Conservation (phyloP, 1,140 invertebrate genomes). For the Proales similis region DNA sequence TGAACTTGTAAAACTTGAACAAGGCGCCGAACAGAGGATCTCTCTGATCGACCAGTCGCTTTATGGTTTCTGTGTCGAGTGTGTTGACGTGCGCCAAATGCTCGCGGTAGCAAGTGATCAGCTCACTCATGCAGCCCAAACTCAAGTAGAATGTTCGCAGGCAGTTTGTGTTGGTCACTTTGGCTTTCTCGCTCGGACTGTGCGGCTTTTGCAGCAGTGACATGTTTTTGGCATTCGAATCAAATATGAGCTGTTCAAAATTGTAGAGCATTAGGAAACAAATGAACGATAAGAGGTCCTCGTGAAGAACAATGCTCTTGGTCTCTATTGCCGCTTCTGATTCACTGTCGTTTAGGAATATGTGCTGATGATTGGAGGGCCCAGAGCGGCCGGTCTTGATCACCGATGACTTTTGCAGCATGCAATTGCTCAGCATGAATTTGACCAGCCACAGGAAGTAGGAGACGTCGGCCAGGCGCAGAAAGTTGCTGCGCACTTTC, state of each 20-base stretch:
- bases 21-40: constrained; percentile 17
- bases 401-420: not conserved
- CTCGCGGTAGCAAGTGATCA: not conserved
- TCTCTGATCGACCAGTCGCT: not conserved
- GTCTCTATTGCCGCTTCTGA: not conserved
- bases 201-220: not conserved
- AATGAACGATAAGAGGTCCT: constrained; percentile 14
- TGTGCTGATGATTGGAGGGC: not conserved
- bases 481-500: no score
- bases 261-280: constrained; percentile 18
- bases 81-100: not conserved
- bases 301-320: not conserved
- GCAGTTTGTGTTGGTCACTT: constrained; percentile 29
- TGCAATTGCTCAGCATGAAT: constrained; percentile 27
- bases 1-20: constrained; percentile 13
- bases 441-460: constrained; percentile 31
- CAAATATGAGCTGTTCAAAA: constrained; percentile 38
- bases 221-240: constrained; percentile 30
- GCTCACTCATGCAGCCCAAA: constrained; percentile 4
- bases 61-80: not conserved
- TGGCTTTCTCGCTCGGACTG: not conserved
- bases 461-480: no score
- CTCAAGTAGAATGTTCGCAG: not conserved
- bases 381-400: not conserved
- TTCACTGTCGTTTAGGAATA: not conserved